phyloP scores from a whole-genome alignment of 2,113 vertebrate genomes.

The Bufo gargarizans region DNA sequence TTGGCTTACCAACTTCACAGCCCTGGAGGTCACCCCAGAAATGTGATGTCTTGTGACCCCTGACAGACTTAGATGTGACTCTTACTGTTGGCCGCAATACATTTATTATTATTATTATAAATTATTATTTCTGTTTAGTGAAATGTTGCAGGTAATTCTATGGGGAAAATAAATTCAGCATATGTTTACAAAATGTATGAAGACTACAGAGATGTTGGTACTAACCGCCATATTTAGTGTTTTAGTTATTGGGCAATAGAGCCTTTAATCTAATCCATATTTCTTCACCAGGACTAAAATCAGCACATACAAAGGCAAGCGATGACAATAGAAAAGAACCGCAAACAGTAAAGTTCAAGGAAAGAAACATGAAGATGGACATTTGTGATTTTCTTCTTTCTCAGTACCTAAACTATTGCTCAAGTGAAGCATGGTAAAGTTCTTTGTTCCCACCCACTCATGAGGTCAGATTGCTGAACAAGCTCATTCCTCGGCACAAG shows the following conservation, averaged over 20 bases:
- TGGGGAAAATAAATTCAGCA: no score
- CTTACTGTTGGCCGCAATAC: no score
- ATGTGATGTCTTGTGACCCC: no score
- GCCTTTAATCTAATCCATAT: background rate
- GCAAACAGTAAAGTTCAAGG: background rate
- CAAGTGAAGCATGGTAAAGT: constrained; percentile 36
- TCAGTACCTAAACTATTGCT: constrained; percentile 50
- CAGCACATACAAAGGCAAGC: background rate
- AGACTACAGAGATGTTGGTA: background rate
- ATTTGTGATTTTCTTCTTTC: background rate
- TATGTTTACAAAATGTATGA: background rate
- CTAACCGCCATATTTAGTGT: background rate
- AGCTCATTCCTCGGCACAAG: constrained; percentile 49
- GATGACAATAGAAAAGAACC: background rate
- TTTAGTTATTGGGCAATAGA: background rate
- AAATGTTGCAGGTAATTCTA: no score
- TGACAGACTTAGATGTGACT: no score
- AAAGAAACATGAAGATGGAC: constrained; percentile 16
- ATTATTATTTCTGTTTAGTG: no score
- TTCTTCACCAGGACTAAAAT: background rate
- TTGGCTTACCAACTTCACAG: no score
- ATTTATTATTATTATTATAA: no score
- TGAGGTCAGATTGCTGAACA: constrained; percentile 58
- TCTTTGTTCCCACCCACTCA: constrained; percentile 58
- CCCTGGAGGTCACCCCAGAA: no score